Evolutionary conservation across 2,888 invertebrate species (phyloP).

Genomic region (Ypsolopha scabrella): DNA sequence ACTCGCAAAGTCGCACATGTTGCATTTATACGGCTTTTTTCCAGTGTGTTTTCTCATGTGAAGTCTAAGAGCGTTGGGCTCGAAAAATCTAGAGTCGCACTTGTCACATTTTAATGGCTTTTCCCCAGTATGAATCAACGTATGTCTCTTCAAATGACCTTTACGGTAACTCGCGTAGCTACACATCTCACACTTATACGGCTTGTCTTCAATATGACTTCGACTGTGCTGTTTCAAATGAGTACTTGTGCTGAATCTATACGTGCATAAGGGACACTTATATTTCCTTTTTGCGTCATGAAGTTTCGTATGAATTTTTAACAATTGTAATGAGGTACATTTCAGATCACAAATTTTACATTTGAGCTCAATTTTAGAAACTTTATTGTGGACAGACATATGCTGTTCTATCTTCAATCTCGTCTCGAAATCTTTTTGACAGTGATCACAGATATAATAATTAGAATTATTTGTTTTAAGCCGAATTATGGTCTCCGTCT

Average conservation of each 20-base stretch:
- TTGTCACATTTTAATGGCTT: background rate
- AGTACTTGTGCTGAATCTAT: background rate
- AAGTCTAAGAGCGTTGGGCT: background rate
- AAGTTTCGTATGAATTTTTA: background rate
- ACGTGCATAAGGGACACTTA: background rate
- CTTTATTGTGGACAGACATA: too few relatives aligned
- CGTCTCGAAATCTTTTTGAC: too few relatives aligned
- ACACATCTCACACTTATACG: background rate
- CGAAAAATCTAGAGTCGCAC: background rate
- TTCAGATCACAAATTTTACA: background rate
- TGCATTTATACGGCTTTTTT: background rate
- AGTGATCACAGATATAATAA: too few relatives aligned
- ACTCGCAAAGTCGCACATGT: too few relatives aligned
- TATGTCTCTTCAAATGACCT: background rate
- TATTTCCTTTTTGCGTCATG: background rate
- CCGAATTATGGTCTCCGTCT: too few relatives aligned
- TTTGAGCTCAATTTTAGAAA: background rate
- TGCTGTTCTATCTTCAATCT: too few relatives aligned
- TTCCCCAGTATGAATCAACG: background rate
- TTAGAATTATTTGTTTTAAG: too few relatives aligned
- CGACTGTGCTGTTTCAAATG: background rate
- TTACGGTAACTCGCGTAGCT: background rate
- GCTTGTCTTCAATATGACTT: background rate
- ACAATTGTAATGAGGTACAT: background rate
- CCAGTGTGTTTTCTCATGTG: background rate